Evolutionary conservation across 2,888 invertebrate species (phyloP).

Genomic region (Sinohyriopsis cumingii): DNA sequence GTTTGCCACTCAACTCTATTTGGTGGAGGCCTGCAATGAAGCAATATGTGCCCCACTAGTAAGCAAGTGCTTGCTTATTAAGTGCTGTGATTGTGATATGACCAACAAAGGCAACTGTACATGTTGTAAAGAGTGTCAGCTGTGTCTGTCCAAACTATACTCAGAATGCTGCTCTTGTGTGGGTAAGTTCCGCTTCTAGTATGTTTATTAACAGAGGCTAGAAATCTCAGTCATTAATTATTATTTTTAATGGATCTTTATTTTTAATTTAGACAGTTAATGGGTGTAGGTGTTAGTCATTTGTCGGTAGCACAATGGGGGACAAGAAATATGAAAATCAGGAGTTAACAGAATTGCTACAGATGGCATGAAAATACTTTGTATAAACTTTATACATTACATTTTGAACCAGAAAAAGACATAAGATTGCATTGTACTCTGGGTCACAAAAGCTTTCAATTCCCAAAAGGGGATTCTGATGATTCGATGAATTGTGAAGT

Average conservation of each 20-base stretch:
- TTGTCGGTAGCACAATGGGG: no score
- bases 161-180: conserved; percentile 97
- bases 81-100: conserved; percentile 95
- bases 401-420: no score
- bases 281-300: no score
- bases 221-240: conserved; percentile 5
- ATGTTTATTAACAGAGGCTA: neutral
- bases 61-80: conserved; percentile 95
- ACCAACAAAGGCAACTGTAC: conserved; percentile 81
- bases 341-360: no score
- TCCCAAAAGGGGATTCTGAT: no score
- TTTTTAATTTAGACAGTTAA: neutral
- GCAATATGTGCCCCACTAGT: conserved; percentile 96
- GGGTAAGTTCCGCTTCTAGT: conserved; percentile 79
- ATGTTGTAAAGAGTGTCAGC: conserved; percentile 95
- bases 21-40: conserved; percentile 82
- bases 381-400: no score
- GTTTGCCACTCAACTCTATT: conserved; percentile 14
- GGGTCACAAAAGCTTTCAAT: no score
- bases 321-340: no score
- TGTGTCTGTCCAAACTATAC: conserved; percentile 90
- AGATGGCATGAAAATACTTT: no score
- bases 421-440: no score
- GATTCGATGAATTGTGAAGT: no score
- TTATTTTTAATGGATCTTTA: conserved; percentile 3